Evolutionary conservation across 2,888 invertebrate species (phyloP).

Genomic region (Liodrosophila aerea): DNA sequence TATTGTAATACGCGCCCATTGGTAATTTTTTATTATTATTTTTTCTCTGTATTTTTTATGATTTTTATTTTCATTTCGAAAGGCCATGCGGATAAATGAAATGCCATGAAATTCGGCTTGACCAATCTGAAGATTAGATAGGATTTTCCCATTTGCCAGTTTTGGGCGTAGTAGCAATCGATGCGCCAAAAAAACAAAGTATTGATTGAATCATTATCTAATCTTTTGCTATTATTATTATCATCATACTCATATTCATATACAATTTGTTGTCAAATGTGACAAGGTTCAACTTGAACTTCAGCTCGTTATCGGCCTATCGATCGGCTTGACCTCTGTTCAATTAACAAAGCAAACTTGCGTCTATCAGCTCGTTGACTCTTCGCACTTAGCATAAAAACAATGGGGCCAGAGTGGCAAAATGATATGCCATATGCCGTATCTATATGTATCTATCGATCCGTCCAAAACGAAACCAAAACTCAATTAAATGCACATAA

Average conservation of each 20-base stretch:
- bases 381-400: slow-evolving; percentile 37
- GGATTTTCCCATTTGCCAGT: slow-evolving; percentile 42
- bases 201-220: slow-evolving; percentile 27
- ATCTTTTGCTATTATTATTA: slow-evolving; percentile 22
- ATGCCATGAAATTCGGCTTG: slow-evolving; percentile 43
- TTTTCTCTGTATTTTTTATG: slow-evolving; percentile 37
- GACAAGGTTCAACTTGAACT: slow-evolving; percentile 56
- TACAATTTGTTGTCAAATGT: slow-evolving; percentile 34
- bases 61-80: slow-evolving; percentile 60
- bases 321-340: slow-evolving; percentile 61
- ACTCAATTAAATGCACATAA: slow-evolving; percentile 75
- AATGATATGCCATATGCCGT: slow-evolving; percentile 32
- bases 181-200: slow-evolving; percentile 22
- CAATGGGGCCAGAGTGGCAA: slow-evolving; percentile 35
- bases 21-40: slow-evolving; percentile 70
- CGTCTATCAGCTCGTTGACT: slow-evolving; percentile 21
- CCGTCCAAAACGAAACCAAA: slow-evolving; percentile 51
- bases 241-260: slow-evolving; percentile 8
- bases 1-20: slow-evolving; percentile 71
- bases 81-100: slow-evolving; percentile 53
- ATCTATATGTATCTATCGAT: slow-evolving; percentile 6
- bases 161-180: slow-evolving; percentile 31
- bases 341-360: slow-evolving; percentile 45
- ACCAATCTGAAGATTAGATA: slow-evolving; percentile 42
- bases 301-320: slow-evolving; percentile 45